Percentiles rank a stretch among this genome's conserved stretches.
Evolutionary conservation across 2,888 invertebrate species (phyloP).

Genomic region (Achlya flavicornis): DNA sequence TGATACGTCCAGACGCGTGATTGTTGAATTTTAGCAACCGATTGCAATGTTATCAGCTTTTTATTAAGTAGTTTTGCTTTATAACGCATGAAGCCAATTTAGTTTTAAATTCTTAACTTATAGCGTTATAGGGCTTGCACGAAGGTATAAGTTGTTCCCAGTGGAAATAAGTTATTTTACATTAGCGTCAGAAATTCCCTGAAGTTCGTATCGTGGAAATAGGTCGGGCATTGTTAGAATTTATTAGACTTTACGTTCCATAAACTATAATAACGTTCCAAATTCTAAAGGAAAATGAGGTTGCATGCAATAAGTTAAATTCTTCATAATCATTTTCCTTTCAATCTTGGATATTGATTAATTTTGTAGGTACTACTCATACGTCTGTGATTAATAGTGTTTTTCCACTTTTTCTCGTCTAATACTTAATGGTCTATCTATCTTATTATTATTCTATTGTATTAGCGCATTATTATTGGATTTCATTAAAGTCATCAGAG

Average conservation of each 20-base stretch:
- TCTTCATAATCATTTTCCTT: not conserved
- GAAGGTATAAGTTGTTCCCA: not conserved
- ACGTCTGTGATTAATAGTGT: too few species aligned
- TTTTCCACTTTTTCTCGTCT: too few species aligned
- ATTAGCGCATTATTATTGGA: not conserved
- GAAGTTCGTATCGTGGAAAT: not conserved
- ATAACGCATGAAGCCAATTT: too few species aligned
- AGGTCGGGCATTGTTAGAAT: not conserved
- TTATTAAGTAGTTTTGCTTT: not conserved
- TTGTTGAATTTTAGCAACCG: constrained; percentile 14
- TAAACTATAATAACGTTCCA: not conserved
- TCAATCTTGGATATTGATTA: too few species aligned
- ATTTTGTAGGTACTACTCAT: too few species aligned
- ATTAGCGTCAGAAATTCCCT: not conserved
- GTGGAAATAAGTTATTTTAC: not conserved
- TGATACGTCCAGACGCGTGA: constrained; percentile 22
- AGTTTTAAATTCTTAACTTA: not conserved
- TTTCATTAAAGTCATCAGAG: not conserved
- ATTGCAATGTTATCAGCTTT: not conserved
- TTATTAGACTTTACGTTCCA: not conserved
- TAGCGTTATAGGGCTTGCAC: not conserved
- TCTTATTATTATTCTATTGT: too few species aligned
- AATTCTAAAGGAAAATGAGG: not conserved
- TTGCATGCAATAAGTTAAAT: not conserved
- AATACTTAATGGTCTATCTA: too few species aligned